Base-by-base conservation (phyloP, 2,888 invertebrate species). In the Tuta absoluta region DNA sequence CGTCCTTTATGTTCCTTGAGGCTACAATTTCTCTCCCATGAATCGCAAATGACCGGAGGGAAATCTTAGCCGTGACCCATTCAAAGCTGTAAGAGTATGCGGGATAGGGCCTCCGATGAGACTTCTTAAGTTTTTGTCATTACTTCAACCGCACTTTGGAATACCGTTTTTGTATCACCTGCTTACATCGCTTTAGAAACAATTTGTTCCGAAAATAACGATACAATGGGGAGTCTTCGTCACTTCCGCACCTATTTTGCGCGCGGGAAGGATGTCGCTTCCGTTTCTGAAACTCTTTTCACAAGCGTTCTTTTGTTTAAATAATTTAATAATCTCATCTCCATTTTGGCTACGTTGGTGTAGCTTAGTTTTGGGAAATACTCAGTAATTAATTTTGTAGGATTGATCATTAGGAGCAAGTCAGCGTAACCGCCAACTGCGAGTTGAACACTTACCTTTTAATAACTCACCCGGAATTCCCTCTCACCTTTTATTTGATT, bases 21-120 rank as follows among this genome's bases (percentile, higher is more conserved):
- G 91, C 90, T 85, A 89, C 90, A 89, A 89, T 88, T 88, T 76
- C 85, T 86, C 81, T 87, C 82, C 89, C 90, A 91, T 91, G 91
- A 91, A 91, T 91, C 86, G 83, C 89, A 91, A 91, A 91, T 91
- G 91, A 88, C 91, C 91, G 86, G 85, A 89, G 91, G 91, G 91
- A 91, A 91, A 91, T 91, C 91, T 91, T 89, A 91, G 84, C 89
- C 89, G 83, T 89, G 90, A 91, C 90, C 90, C 80, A 87, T 91
- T 91, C 91, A 91, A 84, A 73, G 78, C 72, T 74, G 80, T 82
- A 81, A 80, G 85, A 83, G 79, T 72, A 75, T 77, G 79, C 74
- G 75, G 70, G 70, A 75, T 75, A 70, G 70, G 69, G 68, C 63
- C 70, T 65, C 60, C 72, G 72, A 73, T 69, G 70, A 69, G 68